Percentiles rank a stretch among this genome's conserved stretches.
These are phyloP conservation scores for Sterrhoptilus dennistouni DNA, from an alignment of 2,113 vertebrate species.

Conservation along the genomic window DNA sequence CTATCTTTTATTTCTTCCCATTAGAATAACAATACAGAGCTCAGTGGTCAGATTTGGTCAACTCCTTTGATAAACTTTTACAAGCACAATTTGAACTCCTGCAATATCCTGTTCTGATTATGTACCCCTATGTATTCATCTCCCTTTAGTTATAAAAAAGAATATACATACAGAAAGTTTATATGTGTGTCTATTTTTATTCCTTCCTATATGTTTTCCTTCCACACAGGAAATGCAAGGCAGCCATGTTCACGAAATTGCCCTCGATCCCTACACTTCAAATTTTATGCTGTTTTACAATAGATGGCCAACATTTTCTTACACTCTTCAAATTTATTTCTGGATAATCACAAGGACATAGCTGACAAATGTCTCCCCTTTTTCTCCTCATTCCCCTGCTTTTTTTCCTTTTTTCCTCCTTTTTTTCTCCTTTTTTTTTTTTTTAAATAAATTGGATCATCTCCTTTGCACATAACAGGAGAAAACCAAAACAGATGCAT, in stretches of 20 bases:
- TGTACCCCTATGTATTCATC: not conserved
- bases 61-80: not conserved
- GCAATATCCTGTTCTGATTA: not conserved
- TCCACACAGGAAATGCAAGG: not conserved
- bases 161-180: not conserved
- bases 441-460: not conserved
- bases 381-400: accelerated
- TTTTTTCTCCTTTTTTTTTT: accelerated
- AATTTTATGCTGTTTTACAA: not conserved
- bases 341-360: not conserved
- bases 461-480: not conserved
- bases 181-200: not conserved
- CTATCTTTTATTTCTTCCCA: not conserved
- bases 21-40: not conserved
- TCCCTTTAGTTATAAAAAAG: not conserved
- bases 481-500: not conserved
- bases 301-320: not conserved
- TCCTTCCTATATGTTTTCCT: not conserved
- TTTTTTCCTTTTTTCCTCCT: not conserved
- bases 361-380: not conserved
- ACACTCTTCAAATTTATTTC: not conserved
- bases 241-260: not conserved
- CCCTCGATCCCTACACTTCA: not conserved
- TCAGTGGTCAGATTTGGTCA: not conserved
- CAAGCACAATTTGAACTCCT: not conserved